Evolutionary conservation across 2,797 vertebrate species (phyloP).

Genomic region (Characodon lateralis): DNA sequence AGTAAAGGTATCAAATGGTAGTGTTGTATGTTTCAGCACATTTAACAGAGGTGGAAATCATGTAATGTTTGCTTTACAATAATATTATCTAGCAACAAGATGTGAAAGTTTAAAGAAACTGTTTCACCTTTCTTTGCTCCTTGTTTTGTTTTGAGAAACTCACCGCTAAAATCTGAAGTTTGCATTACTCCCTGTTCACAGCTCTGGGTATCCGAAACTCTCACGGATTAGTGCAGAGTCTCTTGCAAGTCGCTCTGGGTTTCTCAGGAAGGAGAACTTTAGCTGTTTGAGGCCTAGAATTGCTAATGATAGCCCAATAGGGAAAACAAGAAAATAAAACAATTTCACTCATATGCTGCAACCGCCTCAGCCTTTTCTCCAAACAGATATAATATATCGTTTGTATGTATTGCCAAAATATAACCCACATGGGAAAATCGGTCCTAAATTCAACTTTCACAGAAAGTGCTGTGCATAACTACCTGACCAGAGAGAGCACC

Average conservation of each 20-base stretch:
- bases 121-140: neutral
- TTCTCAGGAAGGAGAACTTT: conserved; percentile 1
- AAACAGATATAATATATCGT: too few species aligned
- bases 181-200: neutral
- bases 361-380: too few species aligned
- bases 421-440: too few species aligned
- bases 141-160: neutral
- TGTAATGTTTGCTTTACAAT: neutral
- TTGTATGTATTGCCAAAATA: too few species aligned
- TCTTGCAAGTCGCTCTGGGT: neutral
- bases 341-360: neutral
- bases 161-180: neutral
- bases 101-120: neutral
- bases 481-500: neutral
- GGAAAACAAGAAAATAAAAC: neutral
- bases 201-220: neutral
- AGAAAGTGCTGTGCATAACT: neutral
- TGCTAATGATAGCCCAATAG: neutral
- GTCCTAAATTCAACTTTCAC: neutral
- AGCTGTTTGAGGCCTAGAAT: neutral
- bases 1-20: neutral
- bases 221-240: conserved; percentile 2
- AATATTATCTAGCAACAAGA: neutral
- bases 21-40: neutral
- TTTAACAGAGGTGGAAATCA: neutral